Base-by-base conservation (phyloP, 1,140 invertebrate species). In the Leptoteleia sp. region DNA sequence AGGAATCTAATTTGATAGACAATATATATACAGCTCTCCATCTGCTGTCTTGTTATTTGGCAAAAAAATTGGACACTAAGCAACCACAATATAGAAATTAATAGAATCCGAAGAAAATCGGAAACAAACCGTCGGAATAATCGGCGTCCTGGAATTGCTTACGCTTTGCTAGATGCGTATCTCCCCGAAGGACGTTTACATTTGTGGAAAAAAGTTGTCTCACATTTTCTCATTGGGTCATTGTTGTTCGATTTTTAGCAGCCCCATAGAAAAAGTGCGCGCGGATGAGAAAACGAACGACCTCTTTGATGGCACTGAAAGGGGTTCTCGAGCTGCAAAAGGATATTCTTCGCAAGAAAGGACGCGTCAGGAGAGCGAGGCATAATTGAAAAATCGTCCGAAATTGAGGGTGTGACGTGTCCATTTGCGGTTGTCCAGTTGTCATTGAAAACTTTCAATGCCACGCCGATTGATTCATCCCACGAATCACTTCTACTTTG, bases 351-450 rank as follows among this genome's bases (percentile, higher is more conserved):
- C n/a, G 54, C 38, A 67, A 83, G 84, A 87, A 83, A 77, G 80
- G 68, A 64, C 72, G 42, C 61, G 38, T 25, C 71, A 48, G 42
- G 54, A 65, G 65, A 71, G 48, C 71, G 76, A 52, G 43, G 22
- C 57, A 65, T 80, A 81, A 82, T 82, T 52, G 76, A 79, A 68
- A 85, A 85, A 85, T 86, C 83, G 82, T 38, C 83, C 82, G 71
- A 81, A 86, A 88, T 84, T 82, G 82, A 77, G 82, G 87, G 86
- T 84, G 86, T 89, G 87, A 90, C 85, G 83, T 87, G 87, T 89
- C 87, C 87, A 89, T 89, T 90, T 90, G 89, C 80, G 85, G 86
- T 87, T 89, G 88, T 87, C 88, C 88, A 84, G 87, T 76, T 22
- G 43, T 1, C 52, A 17, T 50, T 62, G 37, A 73, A 81, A 42